A percentile compares a stretch with the other conserved stretches of the same genome.
These are phyloP conservation scores for Gymnocypris eckloni DNA, from an alignment of 2,797 vertebrate genomes.

Conservation along the genomic window DNA sequence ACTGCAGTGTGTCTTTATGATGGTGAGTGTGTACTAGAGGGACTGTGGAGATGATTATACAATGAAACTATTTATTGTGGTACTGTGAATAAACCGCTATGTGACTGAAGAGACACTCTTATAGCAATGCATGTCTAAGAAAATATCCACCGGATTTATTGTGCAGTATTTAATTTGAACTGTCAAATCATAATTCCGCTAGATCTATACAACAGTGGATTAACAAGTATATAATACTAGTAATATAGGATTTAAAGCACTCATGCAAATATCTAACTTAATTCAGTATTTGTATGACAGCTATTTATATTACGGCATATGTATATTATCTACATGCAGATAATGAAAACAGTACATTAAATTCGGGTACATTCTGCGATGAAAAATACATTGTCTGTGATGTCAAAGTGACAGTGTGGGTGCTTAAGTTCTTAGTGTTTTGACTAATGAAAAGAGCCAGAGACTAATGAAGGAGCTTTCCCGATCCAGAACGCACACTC, in stretches of 20 bases:
- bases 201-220: not conserved
- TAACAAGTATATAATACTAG: not conserved
- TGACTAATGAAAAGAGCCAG: slow-evolving; percentile 66
- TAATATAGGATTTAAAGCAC: not conserved
- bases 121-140: not conserved
- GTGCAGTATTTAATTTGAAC: not conserved
- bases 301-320: not conserved
- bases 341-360: slow-evolving; percentile 20
- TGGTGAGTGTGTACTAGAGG: slow-evolving; percentile 12
- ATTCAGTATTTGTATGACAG: not conserved
- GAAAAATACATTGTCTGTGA: slow-evolving; percentile 23
- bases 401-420: slow-evolving; percentile 29
- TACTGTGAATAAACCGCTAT: not conserved
- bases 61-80: not conserved
- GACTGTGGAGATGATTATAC: slow-evolving; percentile 16
- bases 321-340: not conserved
- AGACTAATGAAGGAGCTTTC: slow-evolving; percentile 76
- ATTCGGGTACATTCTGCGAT: not conserved
- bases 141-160: not conserved
- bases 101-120: not conserved
- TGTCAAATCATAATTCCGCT: not conserved
- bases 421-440: slow-evolving; percentile 62
- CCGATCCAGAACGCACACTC: slow-evolving; percentile 65
- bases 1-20: slow-evolving; percentile 16
- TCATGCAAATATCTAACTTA: not conserved